Evolutionary conservation across 2,888 invertebrate genomes (phyloP), one percentile per base, ranked within the genome.

Genomic region (Meghimatium bilineatum): DNA sequence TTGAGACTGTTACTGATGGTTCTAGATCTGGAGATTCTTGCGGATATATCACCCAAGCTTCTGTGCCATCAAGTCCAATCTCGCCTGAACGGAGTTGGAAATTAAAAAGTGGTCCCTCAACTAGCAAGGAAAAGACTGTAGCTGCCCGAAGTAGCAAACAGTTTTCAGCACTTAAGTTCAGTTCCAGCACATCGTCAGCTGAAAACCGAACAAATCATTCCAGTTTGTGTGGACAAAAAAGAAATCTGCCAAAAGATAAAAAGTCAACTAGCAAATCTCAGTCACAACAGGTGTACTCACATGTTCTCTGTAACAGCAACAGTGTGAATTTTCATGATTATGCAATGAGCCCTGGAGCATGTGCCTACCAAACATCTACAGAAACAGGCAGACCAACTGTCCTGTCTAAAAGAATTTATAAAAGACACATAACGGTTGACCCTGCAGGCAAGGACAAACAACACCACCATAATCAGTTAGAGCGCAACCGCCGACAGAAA

Each of bases 311-410:
- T 36, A 82, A 67, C 20, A 82, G 83, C 74, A 79, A 79, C 83
- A 78, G 79, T 44, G 63, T 83, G 29, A 83, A 83, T 66, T 83
- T 83, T 67, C 83, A 83, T 69, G 83, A 83, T 56, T 83, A 83
- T 66, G 83, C 83, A 14, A 79, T 83, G 83, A 83, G 79, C 49
- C 83, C 83, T 23, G 63, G n/a, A 23, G 49, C 63, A 3, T 36
- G 56, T 56, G 60, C 34, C 32, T 74, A 56, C 56, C 49, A 66
- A 3, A 23, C 76, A 29, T 76, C 69, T 17, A 79, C 79, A 20
- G 83, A 83, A 74, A 83, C 79, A 23, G 79, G 72, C 63, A 56
- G 44, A 44, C 83, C 79, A 20, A 79, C 79, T 32, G 79, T 79
- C 36, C 29, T 72, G 38, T 36, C 77, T 10, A 83, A 79, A 56